Percentiles rank a stretch among this genome's conserved stretches.
These are phyloP conservation scores for Syngnathus rostellatus DNA, from an alignment of 2,797 vertebrate species.

Conservation along the genomic window DNA sequence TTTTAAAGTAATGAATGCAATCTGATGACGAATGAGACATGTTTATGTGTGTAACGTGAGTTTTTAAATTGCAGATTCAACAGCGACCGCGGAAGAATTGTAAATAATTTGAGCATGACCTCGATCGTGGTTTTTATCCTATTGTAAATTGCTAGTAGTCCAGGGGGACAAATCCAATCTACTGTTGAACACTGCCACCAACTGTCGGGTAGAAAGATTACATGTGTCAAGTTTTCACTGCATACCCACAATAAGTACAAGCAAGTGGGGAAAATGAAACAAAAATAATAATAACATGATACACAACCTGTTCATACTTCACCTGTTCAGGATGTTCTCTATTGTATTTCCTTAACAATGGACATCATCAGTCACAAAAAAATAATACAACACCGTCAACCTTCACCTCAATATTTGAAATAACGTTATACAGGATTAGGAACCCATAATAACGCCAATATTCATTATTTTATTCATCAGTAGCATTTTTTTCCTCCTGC, in stretches of 20 bases:
- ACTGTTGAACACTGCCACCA: constrained; percentile 27
- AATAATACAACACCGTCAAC: constrained; percentile 4
- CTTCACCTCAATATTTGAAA: background rate
- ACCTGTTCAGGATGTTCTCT: constrained; percentile 9
- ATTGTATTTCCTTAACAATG: constrained; percentile 21
- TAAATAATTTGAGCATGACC: background rate
- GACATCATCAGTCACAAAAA: constrained; percentile 25
- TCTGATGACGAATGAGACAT: background rate
- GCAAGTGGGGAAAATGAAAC: background rate
- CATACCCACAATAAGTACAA: background rate
- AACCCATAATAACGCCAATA: background rate
- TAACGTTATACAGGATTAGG: background rate
- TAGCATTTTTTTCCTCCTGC: background rate
- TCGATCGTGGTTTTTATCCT: constrained; percentile 16
- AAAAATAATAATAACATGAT: background rate
- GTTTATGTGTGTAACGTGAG: background rate
- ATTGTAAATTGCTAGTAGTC: constrained; percentile 18
- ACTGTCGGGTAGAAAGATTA: constrained; percentile 13
- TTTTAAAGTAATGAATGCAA: background rate
- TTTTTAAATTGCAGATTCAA: background rate
- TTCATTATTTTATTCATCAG: background rate
- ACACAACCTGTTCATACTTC: background rate
- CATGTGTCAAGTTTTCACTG: background rate
- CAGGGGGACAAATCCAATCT: background rate
- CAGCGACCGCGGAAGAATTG: background rate